Percentiles rank a stretch among this genome's conserved stretches.
Evolutionary conservation across 1,140 invertebrate species (phyloP).

Genomic region (Andrena cerasifolii): DNA sequence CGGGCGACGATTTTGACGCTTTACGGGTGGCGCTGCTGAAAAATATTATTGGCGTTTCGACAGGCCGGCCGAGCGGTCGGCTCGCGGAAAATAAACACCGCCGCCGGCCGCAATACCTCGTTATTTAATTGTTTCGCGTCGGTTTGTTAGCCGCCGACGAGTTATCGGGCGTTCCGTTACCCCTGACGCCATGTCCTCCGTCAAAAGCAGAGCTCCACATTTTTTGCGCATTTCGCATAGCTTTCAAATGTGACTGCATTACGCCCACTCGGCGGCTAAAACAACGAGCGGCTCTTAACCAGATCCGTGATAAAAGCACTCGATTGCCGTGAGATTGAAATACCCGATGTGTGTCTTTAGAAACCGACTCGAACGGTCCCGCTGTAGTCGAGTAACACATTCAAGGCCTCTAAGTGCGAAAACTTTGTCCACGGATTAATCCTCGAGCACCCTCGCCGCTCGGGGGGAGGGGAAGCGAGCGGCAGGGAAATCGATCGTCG

Average conservation of each 20-base stretch:
- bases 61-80: slow-evolving; percentile 2
- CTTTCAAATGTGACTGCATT: too few relatives aligned
- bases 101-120: slow-evolving; percentile 30
- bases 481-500: slow-evolving; percentile 26
- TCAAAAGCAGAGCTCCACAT: background rate
- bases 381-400: slow-evolving; percentile 18
- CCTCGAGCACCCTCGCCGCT: background rate
- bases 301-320: too few relatives aligned
- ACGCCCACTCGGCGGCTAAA: too few relatives aligned
- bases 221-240: too few relatives aligned
- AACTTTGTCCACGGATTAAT: slow-evolving; percentile 57
- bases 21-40: slow-evolving; percentile 28
- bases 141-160: slow-evolving; percentile 19
- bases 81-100: slow-evolving; percentile 46
- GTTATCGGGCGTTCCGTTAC: slow-evolving; percentile 27
- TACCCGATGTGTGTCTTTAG: too few relatives aligned
- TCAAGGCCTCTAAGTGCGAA: slow-evolving; percentile 20
- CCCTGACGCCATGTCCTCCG: background rate
- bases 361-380: background rate
- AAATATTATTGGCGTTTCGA: slow-evolving; percentile 62
- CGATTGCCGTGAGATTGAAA: too few relatives aligned
- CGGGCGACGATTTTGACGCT: slow-evolving; percentile 59
- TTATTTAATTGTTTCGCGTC: slow-evolving; percentile 54
- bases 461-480: too few relatives aligned
- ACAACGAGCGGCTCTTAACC: too few relatives aligned